Percentiles rank a stretch among this genome's conserved stretches.
These are phyloP conservation scores for Plectropomus leopardus DNA, from an alignment of 2,113 vertebrate genomes.

Conservation along the genomic window DNA sequence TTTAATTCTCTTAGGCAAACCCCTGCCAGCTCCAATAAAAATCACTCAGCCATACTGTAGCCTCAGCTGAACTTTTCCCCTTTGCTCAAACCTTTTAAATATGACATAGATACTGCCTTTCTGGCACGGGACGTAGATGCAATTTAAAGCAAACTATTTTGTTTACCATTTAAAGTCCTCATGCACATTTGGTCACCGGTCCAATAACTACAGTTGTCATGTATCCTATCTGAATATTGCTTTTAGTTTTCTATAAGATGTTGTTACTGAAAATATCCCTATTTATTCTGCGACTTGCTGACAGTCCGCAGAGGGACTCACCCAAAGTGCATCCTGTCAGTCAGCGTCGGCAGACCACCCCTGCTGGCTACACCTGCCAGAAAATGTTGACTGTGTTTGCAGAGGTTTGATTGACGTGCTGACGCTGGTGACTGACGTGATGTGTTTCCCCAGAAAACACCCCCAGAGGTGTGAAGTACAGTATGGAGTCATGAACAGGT, in stretches of 20 bases:
- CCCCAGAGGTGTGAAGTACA: constrained; percentile 67
- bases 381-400: constrained; percentile 44
- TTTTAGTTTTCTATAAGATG: constrained; percentile 7
- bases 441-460: constrained; percentile 71
- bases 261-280: constrained; percentile 38
- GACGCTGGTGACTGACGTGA: constrained; percentile 54
- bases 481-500: constrained; percentile 65
- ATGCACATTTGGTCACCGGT: not conserved
- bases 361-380: constrained; percentile 55
- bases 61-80: constrained; percentile 42
- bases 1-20: constrained; percentile 39
- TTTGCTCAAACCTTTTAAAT: constrained; percentile 11
- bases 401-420: constrained; percentile 49
- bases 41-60: constrained; percentile 31
- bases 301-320: constrained; percentile 26
- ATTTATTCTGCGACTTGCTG: constrained; percentile 30
- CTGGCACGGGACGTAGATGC: constrained; percentile 1
- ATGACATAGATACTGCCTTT: not conserved
- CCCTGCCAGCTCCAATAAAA: constrained; percentile 51
- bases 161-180: not conserved
- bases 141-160: not conserved
- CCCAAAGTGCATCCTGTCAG: constrained; percentile 30
- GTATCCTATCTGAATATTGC: not conserved
- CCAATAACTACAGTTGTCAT: not conserved
- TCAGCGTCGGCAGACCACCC: constrained; percentile 58